Evolutionary conservation across 2,888 invertebrate species (phyloP), one percentile per base, ranked within the genome.

Genomic region (Strigamia maritima): DNA sequence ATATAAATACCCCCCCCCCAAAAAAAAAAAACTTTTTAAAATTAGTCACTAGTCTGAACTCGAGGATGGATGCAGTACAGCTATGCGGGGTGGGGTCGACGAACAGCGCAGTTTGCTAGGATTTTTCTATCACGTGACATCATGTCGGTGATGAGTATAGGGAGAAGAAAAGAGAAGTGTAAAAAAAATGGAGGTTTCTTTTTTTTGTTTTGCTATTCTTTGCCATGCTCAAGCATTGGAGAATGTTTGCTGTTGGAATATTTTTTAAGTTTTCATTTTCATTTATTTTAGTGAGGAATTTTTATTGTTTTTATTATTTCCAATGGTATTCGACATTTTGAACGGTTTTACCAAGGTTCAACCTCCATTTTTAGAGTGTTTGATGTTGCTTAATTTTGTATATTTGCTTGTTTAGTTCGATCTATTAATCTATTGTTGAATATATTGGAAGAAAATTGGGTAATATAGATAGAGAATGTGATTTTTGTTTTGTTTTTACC

Each of bases 41-140:
- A 65, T 24, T 60, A 26, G 65, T 65, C 65, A 26, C 65, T 28
- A 65, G 65, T 65, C 65, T 65, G 24, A 65, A 65, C 65, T 26
- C n/a, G 28, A 65, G 26, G 65, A 65, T 65, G 65, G 26, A 65
- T 65, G 65, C 65, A 65, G 31, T 16, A 10, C 26, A 65, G 65
- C 65, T 65, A 65, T 65, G 65, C 22, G 28, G 65, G 65, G 65
- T 65, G 65, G 65, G 65, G 65, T 65, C 65, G 65, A 65, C 65
- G 26, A 65, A 65, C 65, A 65, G 65, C 65, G 65, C 65, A 65
- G 24, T 65, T 65, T 65, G 65, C 26, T 65, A 26, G 26, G 65
- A 65, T 65, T 65, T 65, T 65, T 65, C 65, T 65, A 65, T 65
- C 65, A 65, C 65, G 65, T 65, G 65, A 65, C 65, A 22, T 26